These are phyloP conservation scores for Leucoma salicis DNA, from an alignment of 2,888 invertebrate genomes.

Conservation along the genomic window DNA sequence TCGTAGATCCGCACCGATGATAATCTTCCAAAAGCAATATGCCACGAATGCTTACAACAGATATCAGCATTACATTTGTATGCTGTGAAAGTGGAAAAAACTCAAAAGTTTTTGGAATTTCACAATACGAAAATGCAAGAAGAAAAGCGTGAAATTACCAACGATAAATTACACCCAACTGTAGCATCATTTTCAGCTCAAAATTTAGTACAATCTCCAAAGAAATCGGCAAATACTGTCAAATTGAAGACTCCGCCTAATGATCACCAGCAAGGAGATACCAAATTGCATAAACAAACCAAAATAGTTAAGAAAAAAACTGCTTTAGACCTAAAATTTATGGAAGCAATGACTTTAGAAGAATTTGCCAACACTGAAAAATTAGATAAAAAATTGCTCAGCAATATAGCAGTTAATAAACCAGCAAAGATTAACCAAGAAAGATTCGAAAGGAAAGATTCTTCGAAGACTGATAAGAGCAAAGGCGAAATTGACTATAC, in stretches of 20 bases:
- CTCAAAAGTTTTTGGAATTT: conserved; percentile 72
- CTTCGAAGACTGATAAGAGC: conserved; percentile 25
- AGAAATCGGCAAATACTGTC: conserved; percentile 18
- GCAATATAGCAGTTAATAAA: conserved; percentile 30
- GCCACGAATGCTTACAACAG: conserved; percentile 75
- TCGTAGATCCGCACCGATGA: conserved; percentile 66
- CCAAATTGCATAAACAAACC: conserved; percentile 40
- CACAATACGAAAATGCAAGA: conserved; percentile 57
- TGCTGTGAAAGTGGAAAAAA: conserved; percentile 70
- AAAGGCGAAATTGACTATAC: conserved; percentile 34
- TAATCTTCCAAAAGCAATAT: conserved; percentile 73
- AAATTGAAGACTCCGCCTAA: conserved; percentile 35
- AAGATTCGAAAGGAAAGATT: conserved; percentile 30
- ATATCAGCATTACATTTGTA: conserved; percentile 63
- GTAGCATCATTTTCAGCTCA: conserved; percentile 44
- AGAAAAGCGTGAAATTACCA: conserved; percentile 41
- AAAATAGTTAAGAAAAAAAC: conserved; percentile 51
- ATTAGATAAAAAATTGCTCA: conserved; percentile 59
- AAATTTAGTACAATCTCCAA: conserved; percentile 35
- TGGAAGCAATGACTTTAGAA: conserved; percentile 70
- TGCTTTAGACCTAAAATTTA: conserved; percentile 57
- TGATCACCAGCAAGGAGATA: conserved; percentile 62
- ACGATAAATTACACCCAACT: conserved; percentile 45
- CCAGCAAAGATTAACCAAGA: too few relatives aligned
- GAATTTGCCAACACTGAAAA: conserved; percentile 66